Evolutionary conservation across 2,113 vertebrate genomes (phyloP).

Genomic region (Oryzias curvinotus): DNA sequence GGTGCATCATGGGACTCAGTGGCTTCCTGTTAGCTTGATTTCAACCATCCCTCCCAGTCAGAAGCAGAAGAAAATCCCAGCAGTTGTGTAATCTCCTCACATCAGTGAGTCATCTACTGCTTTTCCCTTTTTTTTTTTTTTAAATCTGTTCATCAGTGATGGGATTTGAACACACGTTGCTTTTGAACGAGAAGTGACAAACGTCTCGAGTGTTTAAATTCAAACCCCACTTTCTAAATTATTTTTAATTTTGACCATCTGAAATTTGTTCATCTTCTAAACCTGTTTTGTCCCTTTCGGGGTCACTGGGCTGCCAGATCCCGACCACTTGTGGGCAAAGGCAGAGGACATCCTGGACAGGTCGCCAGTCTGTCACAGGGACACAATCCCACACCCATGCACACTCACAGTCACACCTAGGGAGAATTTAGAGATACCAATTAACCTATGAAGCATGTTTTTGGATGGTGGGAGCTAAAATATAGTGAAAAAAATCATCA

Average conservation of each 20-base stretch:
- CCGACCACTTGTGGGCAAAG: too few relatives aligned
- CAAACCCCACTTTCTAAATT: neutral
- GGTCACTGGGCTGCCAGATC: too few relatives aligned
- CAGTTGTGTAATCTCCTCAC: conserved; percentile 30
- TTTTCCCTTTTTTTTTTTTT: neutral
- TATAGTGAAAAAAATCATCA: too few relatives aligned
- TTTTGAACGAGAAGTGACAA: neutral
- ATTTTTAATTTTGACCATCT: neutral
- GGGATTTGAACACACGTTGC: neutral
- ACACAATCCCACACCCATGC: too few relatives aligned
- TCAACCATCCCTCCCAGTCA: conserved; percentile 5
- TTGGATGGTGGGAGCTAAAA: too few relatives aligned
- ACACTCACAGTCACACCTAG: too few relatives aligned
- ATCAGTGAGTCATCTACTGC: conserved; percentile 21
- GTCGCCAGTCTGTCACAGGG: too few relatives aligned
- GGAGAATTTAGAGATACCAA: too few relatives aligned
- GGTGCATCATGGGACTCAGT: conserved; percentile 18
- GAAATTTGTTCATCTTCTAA: too few relatives aligned
- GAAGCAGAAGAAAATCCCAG: conserved; percentile 20
- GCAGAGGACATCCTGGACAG: too few relatives aligned
- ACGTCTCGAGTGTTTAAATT: neutral
- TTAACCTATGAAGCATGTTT: too few relatives aligned
- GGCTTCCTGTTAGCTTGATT: conserved; percentile 5
- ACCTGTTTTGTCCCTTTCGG: too few relatives aligned
- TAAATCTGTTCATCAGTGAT: neutral